Base-by-base conservation (phyloP, 2,797 vertebrate genomes). In the Parotocinclus haroldoi region DNA sequence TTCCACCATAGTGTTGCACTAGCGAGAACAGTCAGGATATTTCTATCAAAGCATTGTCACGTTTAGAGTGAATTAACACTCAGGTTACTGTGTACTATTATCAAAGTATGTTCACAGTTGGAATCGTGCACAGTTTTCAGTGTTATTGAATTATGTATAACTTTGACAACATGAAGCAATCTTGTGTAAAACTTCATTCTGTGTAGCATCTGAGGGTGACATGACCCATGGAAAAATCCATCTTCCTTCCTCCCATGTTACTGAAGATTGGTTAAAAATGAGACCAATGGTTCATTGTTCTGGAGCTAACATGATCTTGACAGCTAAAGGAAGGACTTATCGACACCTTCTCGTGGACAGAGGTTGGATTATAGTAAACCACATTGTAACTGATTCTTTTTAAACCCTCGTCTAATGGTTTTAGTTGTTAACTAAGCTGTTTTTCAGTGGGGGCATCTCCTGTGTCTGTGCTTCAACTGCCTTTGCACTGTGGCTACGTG, bases 401-500 rank as follows among this genome's bases (percentile, higher is more conserved):
- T 44, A 1, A 9, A 9, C 40, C 8, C 10, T 42, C 8, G 3
- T 42, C 7, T 42, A 42, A 1, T 42, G 4, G 10, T 42, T 42
- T 11, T 9, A 9, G 40, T 3, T 42, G 2, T 9, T 9, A 42
- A 9, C 9, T 3, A 42, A 12, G 1, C 6, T 46, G 45, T 62
- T n/a, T 10, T 40, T 4, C 77, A 92, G 90, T 40, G 18, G 77
- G 68, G 39, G 75, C 69, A 1, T 62, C 79, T 17, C 88, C 89
- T 1, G 72, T 91, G 56, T 83, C 87, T 5, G 57, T 82, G 39
- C 83, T 83, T 66, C 82, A 87, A 39, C 37, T 92, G 6, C 86
- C 90, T 39, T 58, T 81, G 1, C 10, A 80, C 72, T 92, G 90
- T 66, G 83, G 87, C 45, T 88, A 85, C 73, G 75, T 78, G 0